Percentiles rank a stretch among this genome's conserved stretches.
These are phyloP conservation scores for Trilocha varians DNA, from an alignment of 2,888 invertebrate species.

Conservation along the genomic window DNA sequence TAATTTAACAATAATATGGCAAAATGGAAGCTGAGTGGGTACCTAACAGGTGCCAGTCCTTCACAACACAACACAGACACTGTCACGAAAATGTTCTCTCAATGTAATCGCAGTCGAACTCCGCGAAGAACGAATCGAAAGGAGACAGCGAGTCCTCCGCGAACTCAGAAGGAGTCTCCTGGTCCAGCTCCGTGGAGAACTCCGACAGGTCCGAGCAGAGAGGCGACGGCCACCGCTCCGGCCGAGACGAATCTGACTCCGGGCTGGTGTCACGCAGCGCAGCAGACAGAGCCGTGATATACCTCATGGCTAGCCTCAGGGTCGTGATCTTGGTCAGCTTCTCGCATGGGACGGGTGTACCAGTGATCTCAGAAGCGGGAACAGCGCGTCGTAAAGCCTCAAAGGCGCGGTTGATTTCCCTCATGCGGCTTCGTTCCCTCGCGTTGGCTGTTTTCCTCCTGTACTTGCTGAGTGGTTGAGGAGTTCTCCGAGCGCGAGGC, in stretches of 20 bases:
- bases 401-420: constrained; percentile 92
- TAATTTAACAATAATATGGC: constrained; percentile 61
- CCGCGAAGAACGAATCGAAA: constrained; percentile 70
- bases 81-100: constrained; percentile 66
- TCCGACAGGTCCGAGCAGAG: constrained; percentile 71
- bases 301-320: constrained; percentile 88
- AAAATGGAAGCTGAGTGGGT: constrained; percentile 43
- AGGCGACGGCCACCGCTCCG: constrained; percentile 60
- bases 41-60: constrained; percentile 41
- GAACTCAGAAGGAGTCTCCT: constrained; percentile 64
- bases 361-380: constrained; percentile 74
- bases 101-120: constrained; percentile 64
- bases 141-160: constrained; percentile 73
- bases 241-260: constrained; percentile 25
- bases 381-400: constrained; percentile 85
- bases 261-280: constrained; percentile 68
- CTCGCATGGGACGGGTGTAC: constrained; percentile 75
- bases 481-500: constrained; percentile 74
- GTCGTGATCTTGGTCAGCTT: constrained; percentile 93
- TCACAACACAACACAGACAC: constrained; percentile 21
- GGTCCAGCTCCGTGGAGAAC: constrained; percentile 59
- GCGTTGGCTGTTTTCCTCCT: constrained; percentile 92
- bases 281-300: constrained; percentile 83
- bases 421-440: constrained; percentile 88
- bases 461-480: constrained; percentile 89